Conservation (phyloP, 1,140 invertebrate genomes). For the Tribolium madens region DNA sequence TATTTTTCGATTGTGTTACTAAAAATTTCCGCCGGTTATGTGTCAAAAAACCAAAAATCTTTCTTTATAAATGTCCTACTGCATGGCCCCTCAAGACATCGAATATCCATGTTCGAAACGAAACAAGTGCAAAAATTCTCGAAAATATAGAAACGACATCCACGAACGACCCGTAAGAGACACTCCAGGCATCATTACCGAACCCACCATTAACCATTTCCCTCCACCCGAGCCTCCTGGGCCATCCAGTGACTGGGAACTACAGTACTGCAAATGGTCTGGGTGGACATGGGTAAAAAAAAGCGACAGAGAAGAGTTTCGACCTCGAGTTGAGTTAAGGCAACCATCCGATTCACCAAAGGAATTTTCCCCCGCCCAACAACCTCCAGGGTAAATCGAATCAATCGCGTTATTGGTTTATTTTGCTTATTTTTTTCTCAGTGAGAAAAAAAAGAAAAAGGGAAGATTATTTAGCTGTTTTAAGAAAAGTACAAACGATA, state of each 20-base stretch:
- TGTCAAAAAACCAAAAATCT: neutral
- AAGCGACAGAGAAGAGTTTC: neutral
- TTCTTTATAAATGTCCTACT: conserved; percentile 2
- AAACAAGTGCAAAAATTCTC: neutral
- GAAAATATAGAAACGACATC: neutral
- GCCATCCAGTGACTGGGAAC: neutral
- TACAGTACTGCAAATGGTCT: conserved; percentile 22
- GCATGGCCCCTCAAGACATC: neutral
- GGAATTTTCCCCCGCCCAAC: no score
- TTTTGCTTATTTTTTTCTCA: neutral
- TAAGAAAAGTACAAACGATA: neutral
- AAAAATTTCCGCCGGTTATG: neutral
- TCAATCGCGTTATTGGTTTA: neutral
- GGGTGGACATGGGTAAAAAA: conserved; percentile 29
- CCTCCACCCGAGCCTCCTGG: conserved; percentile 4
- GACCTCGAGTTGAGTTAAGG: neutral
- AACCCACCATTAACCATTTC: neutral
- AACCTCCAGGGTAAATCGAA: neutral
- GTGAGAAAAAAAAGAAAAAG: conserved; percentile 5
- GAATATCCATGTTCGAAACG: neutral
- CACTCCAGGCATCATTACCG: neutral
- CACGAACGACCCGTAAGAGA: conserved; percentile 14
- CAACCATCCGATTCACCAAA: no score
- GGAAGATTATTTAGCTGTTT: conserved; percentile 1
- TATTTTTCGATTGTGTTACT: conserved; percentile 11